Evolutionary conservation across 92 coral and sea anemone genomes (phyloP).

Genomic region (Epizoanthus ramosus): DNA sequence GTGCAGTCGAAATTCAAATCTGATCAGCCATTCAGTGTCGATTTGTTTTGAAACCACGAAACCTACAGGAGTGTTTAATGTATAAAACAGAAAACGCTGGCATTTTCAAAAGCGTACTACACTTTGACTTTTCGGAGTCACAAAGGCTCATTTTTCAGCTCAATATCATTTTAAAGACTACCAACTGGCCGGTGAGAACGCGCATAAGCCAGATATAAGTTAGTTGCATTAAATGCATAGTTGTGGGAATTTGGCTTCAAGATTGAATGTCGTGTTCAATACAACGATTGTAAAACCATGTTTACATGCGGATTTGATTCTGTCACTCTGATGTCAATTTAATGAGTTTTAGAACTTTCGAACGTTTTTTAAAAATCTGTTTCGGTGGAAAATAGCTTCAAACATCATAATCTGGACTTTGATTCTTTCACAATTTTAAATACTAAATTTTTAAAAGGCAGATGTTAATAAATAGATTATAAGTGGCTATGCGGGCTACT

Average conservation of each 20-base stretch:
- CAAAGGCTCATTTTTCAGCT: too few species aligned
- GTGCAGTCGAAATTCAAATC: background rate
- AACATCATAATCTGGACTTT: background rate
- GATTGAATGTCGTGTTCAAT: background rate
- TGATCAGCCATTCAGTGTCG: background rate
- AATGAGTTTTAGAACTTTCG: background rate
- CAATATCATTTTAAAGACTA: too few species aligned
- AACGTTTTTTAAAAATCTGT: background rate
- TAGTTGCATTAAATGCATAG: background rate
- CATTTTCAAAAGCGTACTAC: too few species aligned
- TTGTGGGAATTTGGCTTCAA: background rate
- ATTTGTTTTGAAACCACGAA: background rate
- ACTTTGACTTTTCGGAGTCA: too few species aligned
- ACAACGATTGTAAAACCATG: background rate
- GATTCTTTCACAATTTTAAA: background rate
- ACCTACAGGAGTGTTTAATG: background rate
- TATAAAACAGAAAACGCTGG: too few species aligned
- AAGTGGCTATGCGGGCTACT: background rate
- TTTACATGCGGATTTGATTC: background rate
- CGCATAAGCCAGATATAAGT: background rate
- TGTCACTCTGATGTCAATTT: background rate
- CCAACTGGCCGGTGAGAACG: too few species aligned
- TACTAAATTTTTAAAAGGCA: background rate
- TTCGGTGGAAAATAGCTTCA: background rate
- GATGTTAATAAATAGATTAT: background rate